Evolutionary conservation across 2,113 vertebrate genomes (phyloP), one percentile per base, ranked within the genome.

Genomic region (Hyaena hyaena): DNA sequence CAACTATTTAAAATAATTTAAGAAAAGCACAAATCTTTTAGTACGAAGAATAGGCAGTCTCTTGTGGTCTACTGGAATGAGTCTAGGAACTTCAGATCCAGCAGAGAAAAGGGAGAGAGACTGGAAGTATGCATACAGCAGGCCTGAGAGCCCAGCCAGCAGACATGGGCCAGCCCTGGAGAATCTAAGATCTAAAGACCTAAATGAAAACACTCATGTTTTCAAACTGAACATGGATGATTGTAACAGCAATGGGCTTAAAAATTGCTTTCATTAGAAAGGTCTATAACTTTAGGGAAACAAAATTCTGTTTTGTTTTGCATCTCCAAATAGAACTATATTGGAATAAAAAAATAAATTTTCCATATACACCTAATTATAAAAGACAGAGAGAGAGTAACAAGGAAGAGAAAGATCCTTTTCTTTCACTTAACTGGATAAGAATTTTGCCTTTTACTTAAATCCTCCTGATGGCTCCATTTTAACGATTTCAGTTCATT

Each of bases 221-320:
- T 39, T 16, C 17, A 17, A 63, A 83, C 86, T 82, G 73, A 71
- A 16, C 28, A 84, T 4, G 33, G 43, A 39, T 73, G 45, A 39
- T 3, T 93, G 1, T 50, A 96, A 84, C 5, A 24, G 15, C 14
- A 69, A 83, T 21, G 58, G 68, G 19, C 39, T 88, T 96, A 66
- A 96, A 93, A 77, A 84, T 35, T 79, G 9, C 45, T 92, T 95
- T 92, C 69, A 74, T 92, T 92, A 93, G 58, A 48, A 83, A 87
- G 15, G 24, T 89, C 85, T 68, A 74, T 58, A 94, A 45, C 58
- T 87, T 65, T 73, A n/a, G 9, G 15, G 17, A 21, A 23, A 81
- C 39, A 65, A 43, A 92, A 45, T 53, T 15, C 3, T 77, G 50
- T 68, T 91, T 65, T 90, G 90, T 91, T 95, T 96, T 87, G 6